Conservation (phyloP, 1,140 invertebrate genomes). For the Meloidogyne chitwoodi region DNA sequence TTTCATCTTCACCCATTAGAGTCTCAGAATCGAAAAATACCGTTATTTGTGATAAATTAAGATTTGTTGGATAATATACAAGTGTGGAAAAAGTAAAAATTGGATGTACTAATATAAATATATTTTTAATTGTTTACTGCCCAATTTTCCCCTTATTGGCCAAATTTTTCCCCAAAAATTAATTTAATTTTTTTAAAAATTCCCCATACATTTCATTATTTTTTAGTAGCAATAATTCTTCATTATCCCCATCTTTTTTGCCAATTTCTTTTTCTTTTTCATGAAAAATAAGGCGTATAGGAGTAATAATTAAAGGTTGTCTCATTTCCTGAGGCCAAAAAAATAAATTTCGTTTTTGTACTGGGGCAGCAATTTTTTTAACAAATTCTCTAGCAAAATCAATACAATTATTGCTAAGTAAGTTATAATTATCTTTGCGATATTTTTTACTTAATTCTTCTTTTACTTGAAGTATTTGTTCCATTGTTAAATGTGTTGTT, state of each 20-base stretch:
- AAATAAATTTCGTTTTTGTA: background rate
- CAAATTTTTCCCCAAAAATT: background rate
- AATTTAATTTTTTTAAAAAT: too few relatives aligned
- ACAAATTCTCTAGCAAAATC: conserved; percentile 17
- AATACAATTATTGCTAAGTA: conserved; percentile 15
- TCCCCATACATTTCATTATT: background rate
- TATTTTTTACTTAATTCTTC: conserved; percentile 8
- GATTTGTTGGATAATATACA: background rate
- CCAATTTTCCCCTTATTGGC: background rate
- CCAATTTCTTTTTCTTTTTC: background rate
- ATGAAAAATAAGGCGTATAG: background rate
- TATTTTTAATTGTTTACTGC: background rate
- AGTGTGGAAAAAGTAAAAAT: too few relatives aligned
- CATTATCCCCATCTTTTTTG: background rate
- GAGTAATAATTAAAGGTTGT: conserved; percentile 11
- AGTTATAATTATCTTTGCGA: conserved; percentile 3
- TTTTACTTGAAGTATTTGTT: conserved; percentile 4
- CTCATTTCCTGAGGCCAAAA: conserved; percentile 18
- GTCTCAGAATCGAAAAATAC: too few relatives aligned
- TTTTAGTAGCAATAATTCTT: background rate
- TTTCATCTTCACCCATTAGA: background rate
- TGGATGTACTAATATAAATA: too few relatives aligned
- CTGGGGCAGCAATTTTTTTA: conserved; percentile 2
- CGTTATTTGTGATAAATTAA: too few relatives aligned
- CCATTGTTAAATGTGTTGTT: background rate